These are phyloP conservation scores for Ophiodon elongatus DNA, from an alignment of 2,113 vertebrate genomes.

Conservation along the genomic window DNA sequence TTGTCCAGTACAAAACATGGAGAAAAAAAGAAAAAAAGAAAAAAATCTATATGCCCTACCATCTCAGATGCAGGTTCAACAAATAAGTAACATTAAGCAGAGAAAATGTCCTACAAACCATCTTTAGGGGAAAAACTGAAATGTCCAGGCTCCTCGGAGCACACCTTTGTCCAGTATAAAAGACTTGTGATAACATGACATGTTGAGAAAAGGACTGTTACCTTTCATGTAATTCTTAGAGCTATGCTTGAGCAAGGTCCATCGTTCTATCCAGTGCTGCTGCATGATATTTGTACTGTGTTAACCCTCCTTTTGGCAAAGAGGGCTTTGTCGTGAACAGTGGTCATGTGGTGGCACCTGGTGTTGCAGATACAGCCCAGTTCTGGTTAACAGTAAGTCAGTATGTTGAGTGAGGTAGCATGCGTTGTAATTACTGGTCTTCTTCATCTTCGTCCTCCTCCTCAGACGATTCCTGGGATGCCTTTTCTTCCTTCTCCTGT, in stretches of 20 bases:
- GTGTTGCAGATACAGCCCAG: constrained; percentile 82
- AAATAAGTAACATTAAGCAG: constrained; percentile 72
- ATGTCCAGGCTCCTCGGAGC: constrained; percentile 73
- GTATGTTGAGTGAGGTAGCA: constrained; percentile 89
- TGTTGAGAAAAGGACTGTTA: constrained; percentile 74
- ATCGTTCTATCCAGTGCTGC: constrained; percentile 85
- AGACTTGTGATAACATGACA: constrained; percentile 79
- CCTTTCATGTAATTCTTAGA: constrained; percentile 76
- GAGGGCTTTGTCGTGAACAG: constrained; percentile 68
- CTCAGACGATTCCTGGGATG: constrained; percentile 93
- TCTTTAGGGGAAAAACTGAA: constrained; percentile 39
- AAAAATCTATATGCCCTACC: constrained; percentile 74
- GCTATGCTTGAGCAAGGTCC: constrained; percentile 79
- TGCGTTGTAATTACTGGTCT: constrained; percentile 90
- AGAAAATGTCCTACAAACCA: constrained; percentile 69
- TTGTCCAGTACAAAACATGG: constrained; percentile 85
- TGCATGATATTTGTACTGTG: constrained; percentile 79
- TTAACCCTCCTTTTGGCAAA: constrained; percentile 62
- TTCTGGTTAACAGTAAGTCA: constrained; percentile 85
- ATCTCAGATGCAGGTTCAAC: constrained; percentile 74
- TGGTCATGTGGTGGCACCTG: constrained; percentile 82
- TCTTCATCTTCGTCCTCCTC: constrained; percentile 93
- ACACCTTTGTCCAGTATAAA: constrained; percentile 85
- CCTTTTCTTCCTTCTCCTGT: constrained; percentile 93
- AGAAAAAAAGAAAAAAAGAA: constrained; percentile 38